phyloP scores from a whole-genome alignment of 2,113 vertebrate genomes.

The Echinops telfairi region DNA sequence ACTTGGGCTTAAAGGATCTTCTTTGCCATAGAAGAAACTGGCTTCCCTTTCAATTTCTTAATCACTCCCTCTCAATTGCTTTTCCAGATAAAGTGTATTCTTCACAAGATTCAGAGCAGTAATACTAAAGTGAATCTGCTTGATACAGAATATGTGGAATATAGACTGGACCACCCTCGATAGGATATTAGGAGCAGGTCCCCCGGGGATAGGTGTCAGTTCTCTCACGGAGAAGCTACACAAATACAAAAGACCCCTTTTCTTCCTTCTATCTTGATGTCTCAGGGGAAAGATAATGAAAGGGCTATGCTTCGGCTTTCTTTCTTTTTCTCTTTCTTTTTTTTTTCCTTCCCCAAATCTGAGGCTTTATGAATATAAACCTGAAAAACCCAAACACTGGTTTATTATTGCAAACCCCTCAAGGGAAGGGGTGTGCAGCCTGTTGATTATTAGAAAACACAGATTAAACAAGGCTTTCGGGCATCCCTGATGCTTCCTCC shows the following conservation, averaged over 20 bases:
- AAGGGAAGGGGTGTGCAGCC: slow-evolving; percentile 18
- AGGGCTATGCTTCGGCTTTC: not conserved
- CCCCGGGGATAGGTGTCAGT: not conserved
- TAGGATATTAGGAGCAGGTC: not conserved
- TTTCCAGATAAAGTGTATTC: not conserved
- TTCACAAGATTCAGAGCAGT: slow-evolving; percentile 25
- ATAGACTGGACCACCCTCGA: not conserved
- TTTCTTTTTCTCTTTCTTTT: not conserved
- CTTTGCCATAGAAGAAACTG: not conserved
- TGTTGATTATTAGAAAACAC: slow-evolving; percentile 72
- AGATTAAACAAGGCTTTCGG: slow-evolving; percentile 71
- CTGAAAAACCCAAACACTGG: not conserved
- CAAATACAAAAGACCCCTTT: not conserved
- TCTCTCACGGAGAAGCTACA: slow-evolving; percentile 35
- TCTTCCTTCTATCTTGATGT: not conserved
- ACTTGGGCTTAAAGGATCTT: not conserved
- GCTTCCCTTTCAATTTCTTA: slow-evolving; percentile 17
- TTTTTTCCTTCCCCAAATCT: not conserved
- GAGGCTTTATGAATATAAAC: slow-evolving; percentile 20
- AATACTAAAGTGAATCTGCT: not conserved
- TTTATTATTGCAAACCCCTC: slow-evolving; percentile 36
- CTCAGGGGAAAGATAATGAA: slow-evolving; percentile 43
- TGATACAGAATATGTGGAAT: not conserved
- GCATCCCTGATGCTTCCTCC: slow-evolving; percentile 49
- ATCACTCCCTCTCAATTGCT: not conserved